A percentile compares a stretch with the other conserved stretches of the same genome.
phyloP scores from a whole-genome alignment of 1,140 invertebrate genomes.

The Mycetomoellerius zeteki region DNA sequence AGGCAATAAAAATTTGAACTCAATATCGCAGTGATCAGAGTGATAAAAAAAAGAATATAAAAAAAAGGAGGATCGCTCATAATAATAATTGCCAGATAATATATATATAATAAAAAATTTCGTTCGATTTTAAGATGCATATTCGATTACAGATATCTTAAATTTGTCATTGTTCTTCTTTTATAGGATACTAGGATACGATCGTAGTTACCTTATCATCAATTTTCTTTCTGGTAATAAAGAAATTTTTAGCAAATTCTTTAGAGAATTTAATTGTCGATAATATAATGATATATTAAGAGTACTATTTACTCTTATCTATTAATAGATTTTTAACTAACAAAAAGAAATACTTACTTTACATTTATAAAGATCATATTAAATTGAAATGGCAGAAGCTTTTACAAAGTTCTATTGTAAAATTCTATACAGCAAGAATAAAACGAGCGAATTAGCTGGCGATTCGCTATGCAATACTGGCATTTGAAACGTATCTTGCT shows the following conservation, averaged over 20 bases:
- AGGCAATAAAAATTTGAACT: conserved; percentile 6
- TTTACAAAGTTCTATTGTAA: conserved; percentile 36
- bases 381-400: background rate
- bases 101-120: conserved; percentile 55
- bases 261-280: background rate
- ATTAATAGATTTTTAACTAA: background rate
- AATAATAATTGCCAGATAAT: conserved; percentile 60
- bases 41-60: background rate
- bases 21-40: background rate
- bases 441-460: conserved; percentile 67
- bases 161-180: conserved; percentile 12
- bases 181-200: background rate
- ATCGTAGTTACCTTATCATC: background rate
- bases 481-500: conserved; percentile 12
- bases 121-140: conserved; percentile 34
- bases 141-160: conserved; percentile 38
- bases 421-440: background rate
- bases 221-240: background rate
- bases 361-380: background rate
- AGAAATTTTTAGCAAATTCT: background rate
- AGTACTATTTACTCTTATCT: background rate
- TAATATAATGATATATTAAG: background rate
- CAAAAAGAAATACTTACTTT: background rate
- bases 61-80: conserved; percentile 49
- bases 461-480: conserved; percentile 65